Evolutionary conservation across 1,140 invertebrate genomes (phyloP), one percentile per base, ranked within the genome.

Genomic region (Aleiodes sp.): DNA sequence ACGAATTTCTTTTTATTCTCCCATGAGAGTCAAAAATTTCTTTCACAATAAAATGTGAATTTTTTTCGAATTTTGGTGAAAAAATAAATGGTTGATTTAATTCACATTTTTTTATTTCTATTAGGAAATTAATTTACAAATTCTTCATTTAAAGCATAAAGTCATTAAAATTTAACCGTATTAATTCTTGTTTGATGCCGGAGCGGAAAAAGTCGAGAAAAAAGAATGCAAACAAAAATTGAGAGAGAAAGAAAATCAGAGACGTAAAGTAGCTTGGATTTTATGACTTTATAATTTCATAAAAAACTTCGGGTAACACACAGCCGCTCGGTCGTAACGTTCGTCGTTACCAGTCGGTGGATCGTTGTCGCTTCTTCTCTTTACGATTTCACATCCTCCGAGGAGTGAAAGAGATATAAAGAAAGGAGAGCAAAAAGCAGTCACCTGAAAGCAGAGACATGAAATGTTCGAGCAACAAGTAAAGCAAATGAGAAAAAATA

Each of bases 241-340:
- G n/a, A n/a, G n/a, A n/a, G 21, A 16, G 19, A 57, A 57, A 57
- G 52, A 16, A 57, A 35, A 35, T 67, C 21, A 43, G 24, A 35
- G 16, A 26, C 73, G 70, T 78, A 76, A 74, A 78, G 62, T 70
- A 68, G 69, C 70, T 24, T 59, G 68, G 69, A 74, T 70, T 78
- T 78, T 78, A 78, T 62, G 70, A 63, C 70, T 72, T 75, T 71
- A 75, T 75, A 76, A 78, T 76, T 78, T 75, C 71, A 73, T 73
- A 65, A 78, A 78, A 75, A 75, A 70, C 69, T 71, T 64, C 72
- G 60, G 65, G 70, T 70, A 67, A 72, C 68, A 72, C 68, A 67
- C 59, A 35, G 33, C 31, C 10, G 41, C 62, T 4, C 21, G 62
- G 62, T 64, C 39, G 62, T 64, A 64, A 64, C 62, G 62, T 37